Conservation (phyloP, 2,888 invertebrate genomes). For the Drosophila testacea region DNA sequence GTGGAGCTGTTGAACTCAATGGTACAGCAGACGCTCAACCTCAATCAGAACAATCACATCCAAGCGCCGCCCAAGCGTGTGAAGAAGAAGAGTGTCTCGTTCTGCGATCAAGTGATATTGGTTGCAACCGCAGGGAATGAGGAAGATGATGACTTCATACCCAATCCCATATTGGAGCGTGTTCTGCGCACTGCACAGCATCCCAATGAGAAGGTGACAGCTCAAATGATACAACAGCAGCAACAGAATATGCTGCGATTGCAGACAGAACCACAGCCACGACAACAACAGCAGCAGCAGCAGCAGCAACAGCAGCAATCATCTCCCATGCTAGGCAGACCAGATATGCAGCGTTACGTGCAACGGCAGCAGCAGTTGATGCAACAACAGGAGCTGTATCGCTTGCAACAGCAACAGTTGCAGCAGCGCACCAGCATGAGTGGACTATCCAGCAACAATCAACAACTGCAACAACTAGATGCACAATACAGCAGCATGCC, state of each 20-base stretch:
- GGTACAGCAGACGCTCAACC: slow-evolving; percentile 86
- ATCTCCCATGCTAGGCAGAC: slow-evolving; percentile 78
- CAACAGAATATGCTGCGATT: slow-evolving; percentile 86
- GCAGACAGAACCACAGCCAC: slow-evolving; percentile 84
- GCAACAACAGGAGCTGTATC: slow-evolving; percentile 62
- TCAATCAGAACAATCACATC: slow-evolving; percentile 83
- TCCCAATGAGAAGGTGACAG: slow-evolving; percentile 85
- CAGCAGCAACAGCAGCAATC: slow-evolving; percentile 68
- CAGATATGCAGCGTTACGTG: slow-evolving; percentile 83
- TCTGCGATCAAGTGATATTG: slow-evolving; percentile 96
- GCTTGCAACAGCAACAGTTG: slow-evolving; percentile 75
- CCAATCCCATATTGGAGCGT: slow-evolving; percentile 95
- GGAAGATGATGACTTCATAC: slow-evolving; percentile 95
- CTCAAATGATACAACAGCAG: slow-evolving; percentile 87
- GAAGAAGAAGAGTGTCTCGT: slow-evolving; percentile 97
- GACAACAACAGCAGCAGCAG: slow-evolving; percentile 75
- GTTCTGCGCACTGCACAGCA: slow-evolving; percentile 93
- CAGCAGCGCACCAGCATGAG: slow-evolving; percentile 33
- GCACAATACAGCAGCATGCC: slow-evolving; percentile 72
- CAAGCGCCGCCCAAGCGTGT: slow-evolving; percentile 87
- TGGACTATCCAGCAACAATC: slow-evolving; percentile 50
- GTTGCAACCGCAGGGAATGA: slow-evolving; percentile 97
- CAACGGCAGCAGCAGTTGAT: slow-evolving; percentile 76
- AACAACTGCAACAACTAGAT: slow-evolving; percentile 73
- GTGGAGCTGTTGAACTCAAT: slow-evolving; percentile 87